Base-by-base conservation (phyloP, 2,113 vertebrate species). In the Epinephelus moara region DNA sequence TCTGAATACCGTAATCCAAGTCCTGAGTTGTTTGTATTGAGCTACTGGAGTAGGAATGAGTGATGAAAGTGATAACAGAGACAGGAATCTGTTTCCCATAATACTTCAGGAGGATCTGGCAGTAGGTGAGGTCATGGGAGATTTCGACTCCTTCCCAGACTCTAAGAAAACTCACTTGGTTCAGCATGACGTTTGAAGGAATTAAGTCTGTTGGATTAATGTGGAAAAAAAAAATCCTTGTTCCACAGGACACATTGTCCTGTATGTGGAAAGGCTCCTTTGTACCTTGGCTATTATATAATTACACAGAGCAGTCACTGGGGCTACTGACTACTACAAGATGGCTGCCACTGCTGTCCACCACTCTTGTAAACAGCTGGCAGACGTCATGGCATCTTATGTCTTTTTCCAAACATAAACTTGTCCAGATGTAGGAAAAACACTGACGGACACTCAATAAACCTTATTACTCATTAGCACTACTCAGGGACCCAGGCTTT, bases 371-470 rank as follows among this genome's bases (percentile, higher is more conserved):
- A 56, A 69, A 70, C 63, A 19, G 52, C 3, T 66, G 68, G 47
- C 55, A 80, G 71, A 63, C 42, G 52, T 40, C 23, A 45, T 47
- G 45, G 67, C 57, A 66, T 70, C 53, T 53, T 64, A 8, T 74
- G 21, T 2, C 52, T 47, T 82, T 64, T 59, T 63, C 56, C 15
- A 59, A 77, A 73, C 23, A 64, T 73, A 52, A 83, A 83, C 42
- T 79, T 59, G 45, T 49, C 62, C 75, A 80, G 67, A 85, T 80
- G 75, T 52, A 27, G 50, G 70, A 52, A 75, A 72, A 52, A 59
- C n/a, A 14, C 62, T 68, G 18, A 53, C 23, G 18, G 49, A 78
- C 74, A 33, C 30, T 25, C 17, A 61, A 18, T 49, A 60, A n/a
- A 37, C 45, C 30, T 12, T 18, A 19, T 49, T 50, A 21, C 7